Percentiles rank a stretch among this genome's conserved stretches.
phyloP scores from a whole-genome alignment of 2,797 vertebrate genomes.

The Todus mexicanus region DNA sequence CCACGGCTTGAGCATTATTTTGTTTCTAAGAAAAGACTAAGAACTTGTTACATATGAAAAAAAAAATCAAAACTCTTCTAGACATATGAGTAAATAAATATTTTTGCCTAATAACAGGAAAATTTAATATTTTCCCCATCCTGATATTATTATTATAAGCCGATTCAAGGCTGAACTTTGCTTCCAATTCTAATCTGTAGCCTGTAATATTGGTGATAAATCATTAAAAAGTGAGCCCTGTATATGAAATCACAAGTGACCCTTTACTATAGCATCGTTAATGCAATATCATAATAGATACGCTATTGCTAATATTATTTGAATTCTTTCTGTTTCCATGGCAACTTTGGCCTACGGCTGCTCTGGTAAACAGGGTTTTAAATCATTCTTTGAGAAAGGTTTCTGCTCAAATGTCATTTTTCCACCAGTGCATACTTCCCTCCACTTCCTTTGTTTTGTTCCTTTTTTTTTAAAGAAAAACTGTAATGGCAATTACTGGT shows the following conservation, averaged over 20 bases:
- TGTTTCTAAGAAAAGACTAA: background rate
- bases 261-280: background rate
- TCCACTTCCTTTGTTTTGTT: background rate
- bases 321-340: conserved; percentile 55
- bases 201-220: background rate
- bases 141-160: background rate
- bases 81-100: background rate
- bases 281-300: conserved; percentile 33
- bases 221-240: background rate
- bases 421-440: background rate
- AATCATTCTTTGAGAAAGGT: conserved; percentile 30
- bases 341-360: background rate
- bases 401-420: conserved; percentile 35
- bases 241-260: conserved; percentile 39
- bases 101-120: background rate
- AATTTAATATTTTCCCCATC: background rate
- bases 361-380: conserved; percentile 53
- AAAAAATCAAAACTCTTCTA: background rate
- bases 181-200: background rate
- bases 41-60: background rate
- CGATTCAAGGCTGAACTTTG: background rate
- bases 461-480: background rate
- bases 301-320: conserved; percentile 54
- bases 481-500: background rate
- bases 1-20: background rate